A percentile compares a stretch with the other conserved stretches of the same genome.
Conservation (phyloP, 1,140 invertebrate species). For the Solen grandis region DNA sequence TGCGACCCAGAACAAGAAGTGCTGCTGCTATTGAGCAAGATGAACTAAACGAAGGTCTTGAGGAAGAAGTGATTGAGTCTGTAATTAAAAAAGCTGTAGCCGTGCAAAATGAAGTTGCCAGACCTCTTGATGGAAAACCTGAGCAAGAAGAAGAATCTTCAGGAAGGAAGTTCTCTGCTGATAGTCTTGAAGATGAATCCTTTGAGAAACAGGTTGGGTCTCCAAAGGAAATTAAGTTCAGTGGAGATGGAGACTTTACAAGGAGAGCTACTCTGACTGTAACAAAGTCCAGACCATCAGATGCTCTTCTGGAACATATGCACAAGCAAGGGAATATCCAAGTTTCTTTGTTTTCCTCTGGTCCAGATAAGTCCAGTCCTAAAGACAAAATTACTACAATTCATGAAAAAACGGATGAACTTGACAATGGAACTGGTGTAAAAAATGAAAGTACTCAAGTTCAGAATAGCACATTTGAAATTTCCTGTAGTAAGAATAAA, state of each 20-base stretch:
- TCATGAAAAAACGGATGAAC: constrained; percentile 1
- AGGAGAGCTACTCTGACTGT: constrained; percentile 68
- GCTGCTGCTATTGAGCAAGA: not conserved
- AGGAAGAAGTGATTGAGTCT: not conserved
- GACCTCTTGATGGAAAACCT: not conserved
- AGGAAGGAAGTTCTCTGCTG: constrained; percentile 9
- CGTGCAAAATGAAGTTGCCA: not conserved
- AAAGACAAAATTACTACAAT: constrained; percentile 18
- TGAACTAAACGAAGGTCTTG: not conserved
- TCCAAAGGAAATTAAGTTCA: constrained; percentile 52
- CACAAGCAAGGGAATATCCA: not conserved
- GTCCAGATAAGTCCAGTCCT: too few species aligned
- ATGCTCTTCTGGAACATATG: constrained; percentile 63
- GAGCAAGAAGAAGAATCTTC: constrained; percentile 1
- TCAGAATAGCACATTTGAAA: constrained; percentile 43
- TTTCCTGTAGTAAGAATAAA: constrained; percentile 17
- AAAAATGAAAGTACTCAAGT: not conserved
- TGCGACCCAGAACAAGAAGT: not conserved
- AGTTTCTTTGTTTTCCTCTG: not conserved
- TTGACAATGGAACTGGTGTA: not conserved
- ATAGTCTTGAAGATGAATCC: constrained; percentile 50
- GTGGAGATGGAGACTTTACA: constrained; percentile 46
- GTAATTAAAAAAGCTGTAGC: too few species aligned
- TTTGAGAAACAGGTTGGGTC: constrained; percentile 58
- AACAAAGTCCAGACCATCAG: constrained; percentile 70